Evolutionary conservation across 2,797 vertebrate genomes (phyloP).

Genomic region (Protosalanx chinensis): DNA sequence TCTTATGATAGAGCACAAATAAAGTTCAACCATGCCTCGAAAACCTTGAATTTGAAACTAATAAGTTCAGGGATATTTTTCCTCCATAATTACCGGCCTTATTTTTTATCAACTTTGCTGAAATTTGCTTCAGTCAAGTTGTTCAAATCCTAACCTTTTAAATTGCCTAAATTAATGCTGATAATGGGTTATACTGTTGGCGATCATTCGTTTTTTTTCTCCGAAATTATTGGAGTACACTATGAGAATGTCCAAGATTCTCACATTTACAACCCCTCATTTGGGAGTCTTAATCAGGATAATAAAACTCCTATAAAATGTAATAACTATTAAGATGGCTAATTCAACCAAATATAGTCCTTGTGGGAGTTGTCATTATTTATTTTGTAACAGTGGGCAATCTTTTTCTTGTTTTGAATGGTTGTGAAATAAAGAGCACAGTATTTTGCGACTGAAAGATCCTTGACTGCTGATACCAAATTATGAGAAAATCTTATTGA

Average conservation of each 20-base stretch:
- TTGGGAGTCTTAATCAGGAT: background rate
- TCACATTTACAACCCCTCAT: background rate
- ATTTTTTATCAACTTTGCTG: background rate
- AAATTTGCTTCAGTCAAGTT: background rate
- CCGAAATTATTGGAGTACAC: too few relatives aligned
- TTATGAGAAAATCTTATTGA: background rate
- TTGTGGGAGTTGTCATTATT: slow-evolving; percentile 17
- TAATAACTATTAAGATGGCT: slow-evolving; percentile 26
- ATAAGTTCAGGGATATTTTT: background rate
- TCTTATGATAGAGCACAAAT: background rate
- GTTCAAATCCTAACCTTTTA: background rate
- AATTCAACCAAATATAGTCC: slow-evolving; percentile 27
- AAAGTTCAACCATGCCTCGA: background rate
- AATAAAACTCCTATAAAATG: slow-evolving; percentile 18
- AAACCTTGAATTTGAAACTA: background rate
- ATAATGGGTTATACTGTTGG: background rate
- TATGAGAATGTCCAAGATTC: background rate
- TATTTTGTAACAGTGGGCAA: slow-evolving; percentile 21
- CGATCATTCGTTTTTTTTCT: background rate
- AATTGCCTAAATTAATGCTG: background rate
- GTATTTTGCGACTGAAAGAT: background rate
- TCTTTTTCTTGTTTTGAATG: slow-evolving; percentile 4
- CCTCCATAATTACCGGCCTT: background rate
- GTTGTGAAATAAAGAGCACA: slow-evolving; percentile 30
- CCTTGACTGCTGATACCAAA: background rate